Conservation (phyloP, 1,140 invertebrate species). For the Drosophila simulans region DNA sequence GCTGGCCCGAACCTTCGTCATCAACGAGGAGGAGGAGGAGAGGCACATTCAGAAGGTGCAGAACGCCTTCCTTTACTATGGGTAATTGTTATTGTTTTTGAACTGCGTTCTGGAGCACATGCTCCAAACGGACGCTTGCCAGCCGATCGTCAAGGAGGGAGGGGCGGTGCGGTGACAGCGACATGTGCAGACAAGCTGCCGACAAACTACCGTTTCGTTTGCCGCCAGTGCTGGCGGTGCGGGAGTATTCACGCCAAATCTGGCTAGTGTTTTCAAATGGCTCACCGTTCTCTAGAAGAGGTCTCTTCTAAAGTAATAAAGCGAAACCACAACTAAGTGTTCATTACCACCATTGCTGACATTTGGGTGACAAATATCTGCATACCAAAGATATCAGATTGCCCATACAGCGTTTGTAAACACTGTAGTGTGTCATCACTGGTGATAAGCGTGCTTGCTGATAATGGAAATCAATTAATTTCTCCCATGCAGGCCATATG, state of each 20-base stretch:
- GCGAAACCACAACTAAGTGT: no score
- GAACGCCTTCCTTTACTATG: slow-evolving; percentile 73
- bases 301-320: no score
- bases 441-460: slow-evolving; percentile 27
- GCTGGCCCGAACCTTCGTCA: slow-evolving; percentile 46
- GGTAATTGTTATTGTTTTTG: slow-evolving; percentile 46
- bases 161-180: not conserved
- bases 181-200: slow-evolving; percentile 43
- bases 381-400: no score
- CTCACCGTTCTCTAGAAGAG: no score
- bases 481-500: slow-evolving; percentile 85
- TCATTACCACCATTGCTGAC: no score
- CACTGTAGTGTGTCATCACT: not conserved
- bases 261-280: not conserved
- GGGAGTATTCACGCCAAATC: not conserved
- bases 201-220: slow-evolving; percentile 21
- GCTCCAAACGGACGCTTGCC: slow-evolving; percentile 19
- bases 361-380: no score
- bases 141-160: slow-evolving; percentile 14
- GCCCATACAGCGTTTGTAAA: no score
- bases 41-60: slow-evolving; percentile 70
- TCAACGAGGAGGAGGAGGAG: slow-evolving; percentile 69
- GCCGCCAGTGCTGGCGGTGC: not conserved
- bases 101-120: slow-evolving; percentile 21
- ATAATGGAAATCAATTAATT: slow-evolving; percentile 42